Percentiles rank a stretch among this genome's conserved stretches.
phyloP scores from a whole-genome alignment of 1,140 invertebrate genomes.

The Prorops nasuta region DNA sequence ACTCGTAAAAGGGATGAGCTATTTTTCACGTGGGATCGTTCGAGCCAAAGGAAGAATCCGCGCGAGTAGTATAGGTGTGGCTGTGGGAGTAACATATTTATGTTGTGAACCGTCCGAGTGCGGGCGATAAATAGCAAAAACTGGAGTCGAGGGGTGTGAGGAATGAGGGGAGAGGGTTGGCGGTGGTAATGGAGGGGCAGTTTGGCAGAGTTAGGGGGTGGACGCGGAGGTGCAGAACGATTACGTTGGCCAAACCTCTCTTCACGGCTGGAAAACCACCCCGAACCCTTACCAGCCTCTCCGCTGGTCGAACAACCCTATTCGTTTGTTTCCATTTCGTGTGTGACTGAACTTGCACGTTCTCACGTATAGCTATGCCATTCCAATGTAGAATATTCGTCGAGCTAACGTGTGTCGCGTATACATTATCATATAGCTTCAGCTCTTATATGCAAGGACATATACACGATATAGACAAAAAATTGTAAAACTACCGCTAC shows the following conservation, averaged over 20 bases:
- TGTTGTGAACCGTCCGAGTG: conserved; percentile 55
- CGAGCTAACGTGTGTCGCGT: conserved; percentile 9
- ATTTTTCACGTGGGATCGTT: too few relatives aligned
- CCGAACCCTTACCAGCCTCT: conserved; percentile 6
- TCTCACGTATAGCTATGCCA: conserved; percentile 28
- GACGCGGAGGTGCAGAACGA: conserved; percentile 29
- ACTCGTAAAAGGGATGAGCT: too few relatives aligned
- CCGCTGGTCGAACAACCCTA: conserved; percentile 28
- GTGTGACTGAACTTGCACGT: conserved; percentile 10
- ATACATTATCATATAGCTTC: conserved; percentile 1
- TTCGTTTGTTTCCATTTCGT: conserved; percentile 31
- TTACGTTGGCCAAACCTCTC: conserved; percentile 36
- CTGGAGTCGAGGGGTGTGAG: conserved; percentile 18
- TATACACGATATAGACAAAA: too few relatives aligned
- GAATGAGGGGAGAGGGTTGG: neutral
- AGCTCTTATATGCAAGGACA: conserved; percentile 10
- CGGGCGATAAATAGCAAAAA: conserved; percentile 51
- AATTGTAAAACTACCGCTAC: too few relatives aligned
- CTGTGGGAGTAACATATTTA: too few relatives aligned
- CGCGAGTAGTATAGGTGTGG: too few relatives aligned
- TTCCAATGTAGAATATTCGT: conserved; percentile 29
- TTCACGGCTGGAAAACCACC: conserved; percentile 18
- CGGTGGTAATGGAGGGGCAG: conserved; percentile 6
- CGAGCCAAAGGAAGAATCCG: too few relatives aligned
- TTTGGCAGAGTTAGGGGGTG: conserved; percentile 23